phyloP scores from a whole-genome alignment of 2,797 vertebrate species.

The Amblyraja radiata region DNA sequence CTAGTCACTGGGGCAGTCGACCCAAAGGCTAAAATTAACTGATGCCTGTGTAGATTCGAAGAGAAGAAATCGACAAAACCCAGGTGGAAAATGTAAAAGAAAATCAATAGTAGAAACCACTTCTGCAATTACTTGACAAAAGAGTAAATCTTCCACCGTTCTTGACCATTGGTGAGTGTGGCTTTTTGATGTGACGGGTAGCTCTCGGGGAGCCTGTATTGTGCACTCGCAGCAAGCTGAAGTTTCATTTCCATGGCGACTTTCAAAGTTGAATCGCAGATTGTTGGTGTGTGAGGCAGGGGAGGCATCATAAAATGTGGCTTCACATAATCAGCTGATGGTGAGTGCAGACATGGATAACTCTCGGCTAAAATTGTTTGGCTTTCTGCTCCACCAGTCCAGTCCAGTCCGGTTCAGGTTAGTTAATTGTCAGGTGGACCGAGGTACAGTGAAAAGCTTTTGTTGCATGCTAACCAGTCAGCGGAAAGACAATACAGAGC shows the following conservation, averaged over 20 bases:
- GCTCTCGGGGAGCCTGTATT: neutral
- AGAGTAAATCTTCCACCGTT: neutral
- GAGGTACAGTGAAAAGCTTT: too few species aligned
- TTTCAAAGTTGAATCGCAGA: neutral
- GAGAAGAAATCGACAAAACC: neutral
- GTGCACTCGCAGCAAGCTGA: constrained; percentile 5
- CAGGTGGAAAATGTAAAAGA: neutral
- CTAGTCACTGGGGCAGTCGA: neutral
- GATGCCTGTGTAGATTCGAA: neutral
- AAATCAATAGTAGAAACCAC: neutral
- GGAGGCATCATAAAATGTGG: neutral
- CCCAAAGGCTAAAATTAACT: neutral
- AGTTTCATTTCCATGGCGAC: constrained; percentile 19
- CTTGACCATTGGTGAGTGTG: neutral
- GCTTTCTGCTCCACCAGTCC: neutral
- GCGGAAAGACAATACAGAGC: too few species aligned
- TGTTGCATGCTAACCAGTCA: too few species aligned
- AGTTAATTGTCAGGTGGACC: too few species aligned
- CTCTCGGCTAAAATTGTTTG: neutral
- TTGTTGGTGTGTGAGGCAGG: neutral
- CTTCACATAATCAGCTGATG: neutral
- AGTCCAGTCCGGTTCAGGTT: too few species aligned
- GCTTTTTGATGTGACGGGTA: neutral
- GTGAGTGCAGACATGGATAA: neutral
- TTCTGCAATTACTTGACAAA: neutral